Evolutionary conservation across 2,797 vertebrate species (phyloP).

Genomic region (Crocidura indochinensis): DNA sequence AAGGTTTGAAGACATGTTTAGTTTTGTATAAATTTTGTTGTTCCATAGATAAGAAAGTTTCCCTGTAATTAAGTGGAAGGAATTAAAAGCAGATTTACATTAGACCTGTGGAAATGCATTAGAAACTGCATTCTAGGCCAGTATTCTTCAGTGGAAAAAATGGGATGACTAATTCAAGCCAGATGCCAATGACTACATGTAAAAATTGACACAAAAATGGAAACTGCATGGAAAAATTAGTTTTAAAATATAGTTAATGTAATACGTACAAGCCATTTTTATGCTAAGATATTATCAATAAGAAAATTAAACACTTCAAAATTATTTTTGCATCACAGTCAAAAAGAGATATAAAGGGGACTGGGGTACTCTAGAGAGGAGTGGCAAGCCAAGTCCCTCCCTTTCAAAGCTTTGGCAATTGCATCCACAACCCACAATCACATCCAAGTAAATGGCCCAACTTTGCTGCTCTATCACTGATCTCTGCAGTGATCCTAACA

Average conservation of each 20-base stretch:
- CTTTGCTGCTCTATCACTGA: too few species aligned
- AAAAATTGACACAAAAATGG: too few species aligned
- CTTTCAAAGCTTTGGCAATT: too few species aligned
- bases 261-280: too few species aligned
- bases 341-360: too few species aligned
- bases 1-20: not conserved
- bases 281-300: not conserved
- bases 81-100: not conserved
- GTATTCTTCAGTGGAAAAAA: too few species aligned
- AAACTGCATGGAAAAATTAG: too few species aligned
- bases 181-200: not conserved
- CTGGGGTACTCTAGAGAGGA: too few species aligned
- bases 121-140: not conserved
- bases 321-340: not conserved
- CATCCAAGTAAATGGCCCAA: too few species aligned
- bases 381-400: too few species aligned
- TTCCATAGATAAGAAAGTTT: not conserved
- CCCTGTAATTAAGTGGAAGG: not conserved
- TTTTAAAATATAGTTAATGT: not conserved
- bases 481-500: too few species aligned
- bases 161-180: not conserved
- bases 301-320: not conserved
- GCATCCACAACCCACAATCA: too few species aligned
- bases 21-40: not conserved
- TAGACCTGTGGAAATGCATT: not conserved